Base-by-base conservation (phyloP, 2,797 vertebrate genomes). In the Hoplostethus mediterraneus region DNA sequence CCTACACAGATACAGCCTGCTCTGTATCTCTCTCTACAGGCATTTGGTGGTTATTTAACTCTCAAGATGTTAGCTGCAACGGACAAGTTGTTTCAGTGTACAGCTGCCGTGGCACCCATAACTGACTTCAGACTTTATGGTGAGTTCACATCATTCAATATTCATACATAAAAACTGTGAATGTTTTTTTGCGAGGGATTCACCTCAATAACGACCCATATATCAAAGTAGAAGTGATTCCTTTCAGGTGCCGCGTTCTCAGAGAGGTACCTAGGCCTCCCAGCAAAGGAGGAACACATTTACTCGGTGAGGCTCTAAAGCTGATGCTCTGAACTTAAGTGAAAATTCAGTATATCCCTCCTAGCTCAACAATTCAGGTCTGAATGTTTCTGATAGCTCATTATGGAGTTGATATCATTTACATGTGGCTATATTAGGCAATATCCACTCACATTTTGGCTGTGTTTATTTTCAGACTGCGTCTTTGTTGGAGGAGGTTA, bases 61-160 rank as follows among this genome's bases (percentile, higher is more conserved):
- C 93, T 96, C 33, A 96, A 95, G 86, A 95, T 96, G 90, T 83
- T 96, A 63, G 91, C 93, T 7, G 80, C 92, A 38, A 92, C 93
- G 60, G 93, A 95, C 49, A 90, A 92, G 36, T 82, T 95, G 55
- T 96, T 96, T 79, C 93, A 89, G 16, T 96, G 95, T 68, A 85
- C 93, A 0, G 94, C 90, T 0, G 90, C 90, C 2, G 85, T 92
- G 69, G 94, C 95, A 14, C 95, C 95, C 1, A 92, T 96, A 65
- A 95, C 94, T 17, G 95, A 95, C 86, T 96, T 96, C 87, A 94
- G 89, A 74, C 91, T 96, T 63, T 95, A 96, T 44, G 95, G 95
- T 96, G 73, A 95, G 95, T 91, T 21, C 4, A 25, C 8, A 11
- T 44, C 48, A 40, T 68, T 42, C 42, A 48, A 6, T 61, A 38